Percentiles rank a stretch among this genome's conserved stretches.
Conservation (phyloP, 1,140 invertebrate genomes). For the Drosophila neocordata region DNA sequence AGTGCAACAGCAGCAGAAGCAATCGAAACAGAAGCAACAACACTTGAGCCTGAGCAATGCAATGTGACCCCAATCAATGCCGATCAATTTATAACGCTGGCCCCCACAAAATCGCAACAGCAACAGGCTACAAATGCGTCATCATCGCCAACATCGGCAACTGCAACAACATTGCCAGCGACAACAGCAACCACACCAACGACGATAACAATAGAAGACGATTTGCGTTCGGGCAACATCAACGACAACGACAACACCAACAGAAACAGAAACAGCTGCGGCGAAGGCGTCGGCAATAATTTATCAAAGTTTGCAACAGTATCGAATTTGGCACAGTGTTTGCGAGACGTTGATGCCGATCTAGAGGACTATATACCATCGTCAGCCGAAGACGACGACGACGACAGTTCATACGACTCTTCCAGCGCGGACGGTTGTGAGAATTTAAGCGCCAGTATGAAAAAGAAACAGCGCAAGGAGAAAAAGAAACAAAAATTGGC, state of each 20-base stretch:
- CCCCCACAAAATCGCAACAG: constrained; percentile 59
- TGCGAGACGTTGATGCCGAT: constrained; percentile 82
- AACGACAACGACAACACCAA: constrained; percentile 31
- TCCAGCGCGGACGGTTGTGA: constrained; percentile 68
- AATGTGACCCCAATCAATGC: constrained; percentile 82
- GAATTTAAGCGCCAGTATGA: constrained; percentile 75
- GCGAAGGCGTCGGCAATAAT: constrained; percentile 74
- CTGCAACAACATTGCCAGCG: constrained; percentile 29
- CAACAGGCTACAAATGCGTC: constrained; percentile 57
- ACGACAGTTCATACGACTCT: constrained; percentile 64
- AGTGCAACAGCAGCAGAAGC: constrained; percentile 25
- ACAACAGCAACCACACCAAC: constrained; percentile 32
- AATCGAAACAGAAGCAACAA: not conserved
- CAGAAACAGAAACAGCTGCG: constrained; percentile 66
- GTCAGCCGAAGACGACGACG: constrained; percentile 67
- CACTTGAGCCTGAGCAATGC: constrained; percentile 50
- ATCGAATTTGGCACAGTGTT: constrained; percentile 82
- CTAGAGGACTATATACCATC: constrained; percentile 81
- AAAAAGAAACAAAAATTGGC: constrained; percentile 66
- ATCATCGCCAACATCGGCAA: constrained; percentile 48
- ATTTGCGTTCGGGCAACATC: constrained; percentile 24
- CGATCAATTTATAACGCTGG: constrained; percentile 80
- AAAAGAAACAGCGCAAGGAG: constrained; percentile 79
- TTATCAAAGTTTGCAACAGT: constrained; percentile 83
- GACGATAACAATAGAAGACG: constrained; percentile 41